Base-by-base conservation (phyloP, 2,113 vertebrate genomes). In the Thomomys bottae region DNA sequence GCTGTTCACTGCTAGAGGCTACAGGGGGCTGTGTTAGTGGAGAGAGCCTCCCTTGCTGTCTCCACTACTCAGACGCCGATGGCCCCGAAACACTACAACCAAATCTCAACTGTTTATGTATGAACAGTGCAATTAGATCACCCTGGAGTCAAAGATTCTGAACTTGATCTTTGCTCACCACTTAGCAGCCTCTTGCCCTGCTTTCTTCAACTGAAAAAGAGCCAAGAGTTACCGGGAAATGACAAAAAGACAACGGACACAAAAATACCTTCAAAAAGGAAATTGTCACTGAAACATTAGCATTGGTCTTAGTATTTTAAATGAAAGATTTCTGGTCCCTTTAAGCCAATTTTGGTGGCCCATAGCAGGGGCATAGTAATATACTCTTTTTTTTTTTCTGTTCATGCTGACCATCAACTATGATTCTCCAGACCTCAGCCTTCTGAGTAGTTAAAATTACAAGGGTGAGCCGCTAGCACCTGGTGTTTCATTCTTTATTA, bases 221-320 rank as follows among this genome's bases (percentile, higher is more conserved):
- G 34, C 36, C 20, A 49, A 77, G 64, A 72, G 15, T 6, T 12
- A 57, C 45, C 40, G 57, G 8, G 21, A 86, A 67, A 59, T 70
- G 17, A 86, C 34, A 71, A 84, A 86, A 79, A 63, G 30, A 83
- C 36, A 71, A 75, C 38, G 21, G 11, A 57, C 45, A 68, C 15
- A 49, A 75, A 84, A 63, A 28, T 40, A 80, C 23, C 72, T 78
- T 24, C 63, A 91, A 88, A 86, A 38, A 86, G 24, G 17, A 79
- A 42, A 87, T 1, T 75, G 59, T 63, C 79, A 91, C 76, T 71
- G 89, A 92, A 91, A 61, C 82, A 86, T 42, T 42, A 42, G 2
- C 6, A 79, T 78, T 63, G 78, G 76, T 72, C 70, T 73, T 84
- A 20, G 45, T 79, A 63, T 67, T 30, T 17, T 79, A 92, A 93